Percentiles rank a stretch among this genome's conserved stretches.
These are phyloP conservation scores for Hippocampus zosterae DNA, from an alignment of 2,113 vertebrate species.

Conservation along the genomic window DNA sequence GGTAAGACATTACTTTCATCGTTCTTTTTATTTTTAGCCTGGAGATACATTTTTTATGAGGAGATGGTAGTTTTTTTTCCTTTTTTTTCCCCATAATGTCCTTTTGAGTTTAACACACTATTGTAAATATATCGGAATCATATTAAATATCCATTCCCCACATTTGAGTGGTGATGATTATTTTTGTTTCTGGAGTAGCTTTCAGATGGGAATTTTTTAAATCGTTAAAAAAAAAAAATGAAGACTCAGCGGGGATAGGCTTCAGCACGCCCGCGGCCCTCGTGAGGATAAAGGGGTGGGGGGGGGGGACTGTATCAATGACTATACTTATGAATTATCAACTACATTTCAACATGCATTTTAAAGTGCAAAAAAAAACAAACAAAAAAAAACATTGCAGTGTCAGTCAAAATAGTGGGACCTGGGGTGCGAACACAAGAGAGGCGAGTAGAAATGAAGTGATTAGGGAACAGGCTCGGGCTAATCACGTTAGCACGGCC, in stretches of 20 bases:
- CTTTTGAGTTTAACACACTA: neutral
- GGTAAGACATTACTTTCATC: neutral
- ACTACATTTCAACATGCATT: neutral
- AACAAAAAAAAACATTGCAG: neutral
- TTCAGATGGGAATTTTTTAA: neutral
- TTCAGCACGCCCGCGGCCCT: too few relatives aligned
- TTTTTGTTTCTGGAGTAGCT: neutral
- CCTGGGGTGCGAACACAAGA: conserved; percentile 33
- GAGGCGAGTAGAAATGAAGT: conserved; percentile 46
- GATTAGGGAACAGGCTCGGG: conserved; percentile 38
- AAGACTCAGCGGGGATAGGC: too few relatives aligned
- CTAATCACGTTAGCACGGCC: conserved; percentile 24
- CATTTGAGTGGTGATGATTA: neutral
- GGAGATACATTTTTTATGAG: conserved; percentile 1
- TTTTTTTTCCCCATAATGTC: neutral
- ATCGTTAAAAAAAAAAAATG: neutral
- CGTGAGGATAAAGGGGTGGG: too few relatives aligned
- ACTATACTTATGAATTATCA: too few relatives aligned
- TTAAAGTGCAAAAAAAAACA: too few relatives aligned
- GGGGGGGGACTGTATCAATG: too few relatives aligned
- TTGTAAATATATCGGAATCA: neutral
- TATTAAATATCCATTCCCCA: neutral
- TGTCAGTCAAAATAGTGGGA: neutral
- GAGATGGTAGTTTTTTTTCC: neutral
- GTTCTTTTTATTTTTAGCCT: conserved; percentile 3